Conservation (phyloP, 2,113 vertebrate species). For the Dicaeum eximium region DNA sequence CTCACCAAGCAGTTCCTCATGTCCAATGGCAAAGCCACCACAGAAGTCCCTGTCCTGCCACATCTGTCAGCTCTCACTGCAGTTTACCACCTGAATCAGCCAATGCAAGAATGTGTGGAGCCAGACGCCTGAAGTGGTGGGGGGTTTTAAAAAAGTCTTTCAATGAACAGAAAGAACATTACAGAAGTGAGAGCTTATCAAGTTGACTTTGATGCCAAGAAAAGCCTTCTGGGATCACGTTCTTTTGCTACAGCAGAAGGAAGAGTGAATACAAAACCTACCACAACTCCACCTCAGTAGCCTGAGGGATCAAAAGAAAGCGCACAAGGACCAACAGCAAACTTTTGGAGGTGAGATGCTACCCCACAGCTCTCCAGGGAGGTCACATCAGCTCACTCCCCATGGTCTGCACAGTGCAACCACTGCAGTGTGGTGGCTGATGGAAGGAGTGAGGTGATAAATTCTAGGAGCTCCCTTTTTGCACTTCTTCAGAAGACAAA, state of each 20-base stretch:
- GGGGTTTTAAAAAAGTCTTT: background rate
- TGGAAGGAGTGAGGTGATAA: background rate
- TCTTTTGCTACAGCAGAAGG: background rate
- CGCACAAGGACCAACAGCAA: background rate
- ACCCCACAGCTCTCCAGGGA: background rate
- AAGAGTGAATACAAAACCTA: background rate
- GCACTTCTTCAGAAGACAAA: background rate
- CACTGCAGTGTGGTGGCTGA: background rate
- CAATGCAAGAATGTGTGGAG: background rate
- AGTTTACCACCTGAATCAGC: background rate
- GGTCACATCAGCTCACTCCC: background rate
- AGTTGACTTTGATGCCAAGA: background rate
- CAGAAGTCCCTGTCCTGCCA: background rate
- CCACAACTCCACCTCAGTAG: background rate
- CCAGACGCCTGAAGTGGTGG: accelerated
- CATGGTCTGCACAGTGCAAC: background rate
- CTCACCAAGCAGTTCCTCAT: background rate
- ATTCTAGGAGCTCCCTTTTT: background rate
- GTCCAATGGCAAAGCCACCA: background rate
- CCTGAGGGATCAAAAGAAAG: background rate
- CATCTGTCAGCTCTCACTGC: background rate
- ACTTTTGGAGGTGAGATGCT: background rate
- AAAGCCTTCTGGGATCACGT: background rate
- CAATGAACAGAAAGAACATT: background rate
- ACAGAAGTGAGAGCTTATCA: background rate